Evolutionary conservation across 2,797 vertebrate species (phyloP).

Genomic region (Stomatorhinus walkeri): DNA sequence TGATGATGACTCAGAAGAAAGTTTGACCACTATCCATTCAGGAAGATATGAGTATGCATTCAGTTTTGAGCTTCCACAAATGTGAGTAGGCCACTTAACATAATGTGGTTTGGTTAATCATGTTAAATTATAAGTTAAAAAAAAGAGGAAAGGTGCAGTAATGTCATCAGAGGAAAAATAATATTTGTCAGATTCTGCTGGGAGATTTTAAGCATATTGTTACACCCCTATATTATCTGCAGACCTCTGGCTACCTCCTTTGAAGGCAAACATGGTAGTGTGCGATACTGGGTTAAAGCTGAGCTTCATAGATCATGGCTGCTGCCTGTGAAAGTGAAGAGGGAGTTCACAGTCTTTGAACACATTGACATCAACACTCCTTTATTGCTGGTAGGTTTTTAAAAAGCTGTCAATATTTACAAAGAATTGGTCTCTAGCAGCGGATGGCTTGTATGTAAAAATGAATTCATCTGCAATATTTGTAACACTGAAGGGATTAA

Average conservation of each 20-base stretch:
- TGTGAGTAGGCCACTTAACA: constrained; percentile 61
- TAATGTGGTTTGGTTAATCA: not conserved
- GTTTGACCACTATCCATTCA: constrained; percentile 66
- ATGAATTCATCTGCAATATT: not conserved
- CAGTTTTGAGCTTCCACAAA: constrained; percentile 75
- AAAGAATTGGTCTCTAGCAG: not conserved
- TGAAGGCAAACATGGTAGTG: constrained; percentile 74
- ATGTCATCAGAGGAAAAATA: not conserved
- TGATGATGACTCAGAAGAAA: constrained; percentile 63
- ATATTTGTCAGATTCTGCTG: not conserved
- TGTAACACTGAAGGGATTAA: not conserved
- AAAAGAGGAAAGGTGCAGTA: not conserved
- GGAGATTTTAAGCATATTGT: not conserved
- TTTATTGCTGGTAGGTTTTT: constrained; percentile 68
- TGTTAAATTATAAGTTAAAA: not conserved
- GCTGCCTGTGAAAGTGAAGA: constrained; percentile 66
- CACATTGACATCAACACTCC: constrained; percentile 68
- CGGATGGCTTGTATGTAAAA: not conserved
- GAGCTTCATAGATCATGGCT: constrained; percentile 83
- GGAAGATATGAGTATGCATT: constrained; percentile 85
- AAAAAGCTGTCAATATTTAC: constrained; percentile 11
- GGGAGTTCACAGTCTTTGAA: constrained; percentile 77
- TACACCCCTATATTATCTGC: constrained; percentile 29
- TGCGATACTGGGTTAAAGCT: constrained; percentile 81
- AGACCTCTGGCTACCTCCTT: constrained; percentile 89